Percentiles rank a stretch among this genome's conserved stretches.
Conservation (phyloP, 1,140 invertebrate genomes). For the Apis dorsata region DNA sequence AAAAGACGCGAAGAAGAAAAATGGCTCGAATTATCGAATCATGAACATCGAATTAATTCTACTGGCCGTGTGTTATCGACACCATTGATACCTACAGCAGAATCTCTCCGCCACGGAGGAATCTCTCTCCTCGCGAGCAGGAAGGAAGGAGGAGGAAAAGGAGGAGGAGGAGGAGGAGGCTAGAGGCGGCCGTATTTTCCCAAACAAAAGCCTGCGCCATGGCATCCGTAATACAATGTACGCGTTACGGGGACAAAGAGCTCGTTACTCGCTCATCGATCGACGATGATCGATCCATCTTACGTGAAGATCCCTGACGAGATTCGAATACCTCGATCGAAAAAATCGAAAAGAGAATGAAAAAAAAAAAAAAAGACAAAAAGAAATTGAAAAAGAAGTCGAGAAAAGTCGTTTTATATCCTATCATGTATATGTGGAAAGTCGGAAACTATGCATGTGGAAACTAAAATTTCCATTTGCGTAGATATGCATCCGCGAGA, state of each 20-base stretch:
- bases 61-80: not conserved
- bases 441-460: not conserved
- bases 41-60: not conserved
- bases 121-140: not conserved
- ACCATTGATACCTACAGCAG: not conserved
- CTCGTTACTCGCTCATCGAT: slow-evolving; percentile 15
- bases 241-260: slow-evolving; percentile 7
- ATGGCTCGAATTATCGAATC: not conserved
- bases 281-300: slow-evolving; percentile 12
- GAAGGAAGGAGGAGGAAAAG: not conserved
- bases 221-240: slow-evolving; percentile 38
- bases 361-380: not conserved
- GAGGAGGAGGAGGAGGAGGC: not conserved
- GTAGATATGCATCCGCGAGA: slow-evolving; percentile 6
- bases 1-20: not conserved
- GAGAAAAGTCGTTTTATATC: too few relatives aligned
- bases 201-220: slow-evolving; percentile 14
- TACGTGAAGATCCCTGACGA: not conserved
- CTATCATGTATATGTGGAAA: too few relatives aligned
- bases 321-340: not conserved
- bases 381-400: not conserved
- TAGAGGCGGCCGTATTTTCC: not conserved
- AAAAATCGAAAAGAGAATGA: too few relatives aligned
- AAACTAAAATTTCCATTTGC: not conserved
- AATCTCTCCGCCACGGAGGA: not conserved